Base-by-base conservation (phyloP, 2,888 invertebrate species). In the Bimastos eiseni region DNA sequence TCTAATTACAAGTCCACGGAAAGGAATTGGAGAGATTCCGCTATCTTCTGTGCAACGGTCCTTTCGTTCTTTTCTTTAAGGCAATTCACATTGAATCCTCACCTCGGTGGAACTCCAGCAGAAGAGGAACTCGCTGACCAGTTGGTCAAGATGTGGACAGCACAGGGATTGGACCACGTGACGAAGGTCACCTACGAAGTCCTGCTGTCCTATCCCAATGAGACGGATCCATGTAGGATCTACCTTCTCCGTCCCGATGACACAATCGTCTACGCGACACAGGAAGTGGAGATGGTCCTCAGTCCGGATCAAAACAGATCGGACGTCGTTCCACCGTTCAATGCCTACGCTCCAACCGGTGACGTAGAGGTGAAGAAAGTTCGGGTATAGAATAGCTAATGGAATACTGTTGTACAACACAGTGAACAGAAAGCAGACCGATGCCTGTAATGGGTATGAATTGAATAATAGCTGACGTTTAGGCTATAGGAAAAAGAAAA, bases 341-440 rank as follows among this genome's bases (percentile, higher is more conserved):
- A 94, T 90, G 93, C 94, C 24, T 94, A 93, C 91, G 93, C 94
- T 0, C 92, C 93, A 3, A 92, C 93, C 15, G 94, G 94, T 36
- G 92, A 92, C 90, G 92, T 91, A 3, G 41, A 89, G 91, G 92
- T 92, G 0, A 36, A 49, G 24, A 19, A 21, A 41, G 41, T 41
- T 11, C 8, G 8, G 41, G 41, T 41, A n/a, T n/a, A n/a, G n/a
- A n/a, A n/a, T n/a, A n/a, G n/a, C n/a, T 41, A 24, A 49, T 2
- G 24, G 24, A 49, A 6, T 24, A 24, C 49, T 1, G 24, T 0
- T 49, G 19, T 44, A 44, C 17, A 19, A 49, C 4, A 49, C 49
- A 49, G 0, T 49, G 49, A n/a, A n/a, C 49, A 49, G 49, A 49
- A 6, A 49, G 24, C 1, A 21, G 6, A 24, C 21, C 49, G 6